Evolutionary conservation across 35 echinoderm and acorn worm genomes (phyloP), one percentile per base, ranked within the genome.

Genomic region (Anneissia japonica): DNA sequence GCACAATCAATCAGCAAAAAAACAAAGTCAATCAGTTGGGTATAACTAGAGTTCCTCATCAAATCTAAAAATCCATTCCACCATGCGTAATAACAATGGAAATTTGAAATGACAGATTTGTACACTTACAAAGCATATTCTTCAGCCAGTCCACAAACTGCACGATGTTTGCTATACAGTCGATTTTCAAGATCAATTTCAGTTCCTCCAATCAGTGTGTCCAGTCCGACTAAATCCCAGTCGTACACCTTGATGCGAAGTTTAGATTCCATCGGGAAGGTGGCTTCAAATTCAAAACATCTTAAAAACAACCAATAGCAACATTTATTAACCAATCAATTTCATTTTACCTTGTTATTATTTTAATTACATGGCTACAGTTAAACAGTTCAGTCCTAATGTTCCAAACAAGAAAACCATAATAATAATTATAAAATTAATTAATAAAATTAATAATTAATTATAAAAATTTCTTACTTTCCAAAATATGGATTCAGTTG

Each of bases 231-330:
- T 7, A 81, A 81, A 81, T 81, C 79, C 34, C 37, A 81, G 79
- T 81, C 79, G 23, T 81, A 81, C 4, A 81, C 37, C 28, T 81
- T 37, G 34, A 81, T 26, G 28, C 17, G 16, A 36, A 81, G 79
- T 30, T 26, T 39, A 6, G 79, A 35, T 40, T 81, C 79, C 37
- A 38, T 36, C 12, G 79, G 79, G 79, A 81, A 81, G 3, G 19
- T 30, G 2, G 79, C 79, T 39, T 81, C 79, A 39, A 81, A 81
- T 39, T 81, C 79, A 81, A 81, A 39, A 39, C 79, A 81, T 37
- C 79, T 81, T 3, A 11, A 32, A 11, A 37, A 37, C 31, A 35
- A 13, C 11, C 16, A n/a, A n/a, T n/a, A n/a, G n/a, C n/a, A n/a
- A n/a, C n/a, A n/a, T n/a, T n/a, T n/a, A n/a, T n/a, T n/a, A n/a